phyloP scores from a whole-genome alignment of 2,888 invertebrate species.

The Caenorhabditis parvicauda region DNA sequence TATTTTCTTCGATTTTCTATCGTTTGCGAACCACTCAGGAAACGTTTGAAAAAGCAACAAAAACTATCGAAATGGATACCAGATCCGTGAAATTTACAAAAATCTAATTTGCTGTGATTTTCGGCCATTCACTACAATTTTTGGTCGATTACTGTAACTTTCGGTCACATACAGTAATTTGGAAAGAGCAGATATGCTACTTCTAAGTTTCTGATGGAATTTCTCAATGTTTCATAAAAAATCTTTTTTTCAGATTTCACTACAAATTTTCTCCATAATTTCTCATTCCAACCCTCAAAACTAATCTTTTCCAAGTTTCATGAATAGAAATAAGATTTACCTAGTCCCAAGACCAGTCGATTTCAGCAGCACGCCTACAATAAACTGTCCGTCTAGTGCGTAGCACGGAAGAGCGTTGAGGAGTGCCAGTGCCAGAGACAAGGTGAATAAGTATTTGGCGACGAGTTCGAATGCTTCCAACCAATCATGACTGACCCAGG shows the following conservation, averaged over 20 bases:
- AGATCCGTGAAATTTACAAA: too few relatives aligned
- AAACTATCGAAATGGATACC: too few relatives aligned
- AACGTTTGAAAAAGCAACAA: too few relatives aligned
- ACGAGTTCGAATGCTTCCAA: slow-evolving; percentile 28
- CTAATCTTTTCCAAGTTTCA: not conserved
- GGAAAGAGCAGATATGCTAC: too few relatives aligned
- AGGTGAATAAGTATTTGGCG: slow-evolving; percentile 68
- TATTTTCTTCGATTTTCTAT: too few relatives aligned
- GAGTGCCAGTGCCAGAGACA: slow-evolving; percentile 84
- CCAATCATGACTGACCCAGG: slow-evolving; percentile 14
- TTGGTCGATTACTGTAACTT: too few relatives aligned
- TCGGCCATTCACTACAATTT: too few relatives aligned
- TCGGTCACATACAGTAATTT: too few relatives aligned
- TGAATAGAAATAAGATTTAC: slow-evolving; percentile 5
- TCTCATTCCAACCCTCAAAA: too few relatives aligned
- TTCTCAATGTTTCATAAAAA: not conserved
- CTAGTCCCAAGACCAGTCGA: slow-evolving; percentile 9
- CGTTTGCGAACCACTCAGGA: too few relatives aligned
- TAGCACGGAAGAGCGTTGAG: slow-evolving; percentile 89
- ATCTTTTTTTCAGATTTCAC: not conserved
- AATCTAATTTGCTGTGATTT: too few relatives aligned
- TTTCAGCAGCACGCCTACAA: slow-evolving; percentile 69
- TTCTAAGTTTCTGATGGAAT: too few relatives aligned
- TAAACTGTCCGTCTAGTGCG: slow-evolving; percentile 88
- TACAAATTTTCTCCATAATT: not conserved